Percentiles rank a stretch among this genome's conserved stretches.
Evolutionary conservation across 2,888 invertebrate species (phyloP).

Genomic region (Didymodactylos carnosus): DNA sequence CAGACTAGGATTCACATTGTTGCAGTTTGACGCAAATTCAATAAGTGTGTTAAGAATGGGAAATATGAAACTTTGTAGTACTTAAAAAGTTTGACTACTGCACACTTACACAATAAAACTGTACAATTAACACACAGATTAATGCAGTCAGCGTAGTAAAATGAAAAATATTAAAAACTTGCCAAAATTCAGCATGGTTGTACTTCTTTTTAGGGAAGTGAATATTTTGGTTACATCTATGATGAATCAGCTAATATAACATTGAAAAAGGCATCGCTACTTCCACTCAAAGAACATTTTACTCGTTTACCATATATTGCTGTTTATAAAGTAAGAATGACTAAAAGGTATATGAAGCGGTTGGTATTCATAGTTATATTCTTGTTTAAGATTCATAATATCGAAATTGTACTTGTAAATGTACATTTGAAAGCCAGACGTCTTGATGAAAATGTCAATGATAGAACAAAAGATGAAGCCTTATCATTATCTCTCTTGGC

Average conservation of each 20-base stretch:
- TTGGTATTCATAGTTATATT: too few relatives aligned
- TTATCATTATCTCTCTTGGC: constrained; percentile 19
- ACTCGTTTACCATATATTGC: constrained; percentile 22
- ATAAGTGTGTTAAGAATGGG: too few relatives aligned
- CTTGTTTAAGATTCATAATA: constrained; percentile 19
- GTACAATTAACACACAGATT: too few relatives aligned
- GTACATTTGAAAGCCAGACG: constrained; percentile 24
- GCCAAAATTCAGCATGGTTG: neutral
- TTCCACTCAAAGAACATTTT: constrained; percentile 16
- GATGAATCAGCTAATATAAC: constrained; percentile 24
- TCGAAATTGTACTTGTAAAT: constrained; percentile 23
- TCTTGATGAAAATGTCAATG: constrained; percentile 19
- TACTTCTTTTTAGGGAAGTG: constrained; percentile 19
- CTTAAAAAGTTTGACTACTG: too few relatives aligned
- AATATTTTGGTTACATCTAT: constrained; percentile 27
- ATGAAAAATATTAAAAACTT: constrained; percentile 8
- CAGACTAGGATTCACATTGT: too few relatives aligned
- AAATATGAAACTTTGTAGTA: too few relatives aligned
- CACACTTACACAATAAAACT: too few relatives aligned
- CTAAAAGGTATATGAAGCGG: too few relatives aligned
- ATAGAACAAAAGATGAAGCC: constrained; percentile 15
- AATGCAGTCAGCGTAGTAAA: too few relatives aligned
- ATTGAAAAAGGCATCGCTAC: constrained; percentile 13
- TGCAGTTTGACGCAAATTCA: too few relatives aligned
- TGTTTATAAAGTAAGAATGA: constrained; percentile 22